Evolutionary conservation across 2,888 invertebrate genomes (phyloP).

Genomic region (Epistrophe grossulariae): DNA sequence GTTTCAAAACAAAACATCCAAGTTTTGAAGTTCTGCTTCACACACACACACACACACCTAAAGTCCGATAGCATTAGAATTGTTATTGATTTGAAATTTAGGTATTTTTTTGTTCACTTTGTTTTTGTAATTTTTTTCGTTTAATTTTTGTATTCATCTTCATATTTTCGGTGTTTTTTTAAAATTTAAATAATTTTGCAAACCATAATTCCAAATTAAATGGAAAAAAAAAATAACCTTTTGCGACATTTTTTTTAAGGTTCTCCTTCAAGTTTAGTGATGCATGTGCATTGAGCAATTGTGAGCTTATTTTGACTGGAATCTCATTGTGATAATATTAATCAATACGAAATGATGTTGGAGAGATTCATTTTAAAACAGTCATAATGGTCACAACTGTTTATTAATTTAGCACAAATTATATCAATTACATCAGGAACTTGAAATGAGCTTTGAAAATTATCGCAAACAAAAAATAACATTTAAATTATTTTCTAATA

Average conservation of each 20-base stretch:
- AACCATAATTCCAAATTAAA: slow-evolving; percentile 51
- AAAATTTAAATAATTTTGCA: slow-evolving; percentile 36
- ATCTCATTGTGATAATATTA: slow-evolving; percentile 69
- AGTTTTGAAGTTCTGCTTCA: slow-evolving; percentile 62
- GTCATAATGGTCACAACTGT: slow-evolving; percentile 4
- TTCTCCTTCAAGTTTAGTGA: slow-evolving; percentile 52
- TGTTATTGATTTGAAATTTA: slow-evolving; percentile 66
- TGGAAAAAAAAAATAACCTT: neutral
- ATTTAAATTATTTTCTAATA: slow-evolving; percentile 20
- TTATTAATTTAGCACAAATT: neutral
- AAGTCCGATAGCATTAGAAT: slow-evolving; percentile 67
- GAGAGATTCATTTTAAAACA: slow-evolving; percentile 51
- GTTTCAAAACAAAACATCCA: slow-evolving; percentile 42
- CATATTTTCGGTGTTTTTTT: neutral
- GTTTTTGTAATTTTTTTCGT: slow-evolving; percentile 11
- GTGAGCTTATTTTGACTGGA: slow-evolving; percentile 30
- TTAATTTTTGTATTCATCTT: slow-evolving; percentile 15
- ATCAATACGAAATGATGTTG: slow-evolving; percentile 45
- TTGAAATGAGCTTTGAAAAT: slow-evolving; percentile 11
- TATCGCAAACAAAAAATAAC: neutral
- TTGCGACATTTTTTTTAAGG: neutral
- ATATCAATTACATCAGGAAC: slow-evolving; percentile 58
- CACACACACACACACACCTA: slow-evolving; percentile 63
- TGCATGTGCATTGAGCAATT: slow-evolving; percentile 2
- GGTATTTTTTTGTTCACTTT: slow-evolving; percentile 40